Conservation (phyloP, 2,797 vertebrate species). For the Hoplostethus atlanticus region DNA sequence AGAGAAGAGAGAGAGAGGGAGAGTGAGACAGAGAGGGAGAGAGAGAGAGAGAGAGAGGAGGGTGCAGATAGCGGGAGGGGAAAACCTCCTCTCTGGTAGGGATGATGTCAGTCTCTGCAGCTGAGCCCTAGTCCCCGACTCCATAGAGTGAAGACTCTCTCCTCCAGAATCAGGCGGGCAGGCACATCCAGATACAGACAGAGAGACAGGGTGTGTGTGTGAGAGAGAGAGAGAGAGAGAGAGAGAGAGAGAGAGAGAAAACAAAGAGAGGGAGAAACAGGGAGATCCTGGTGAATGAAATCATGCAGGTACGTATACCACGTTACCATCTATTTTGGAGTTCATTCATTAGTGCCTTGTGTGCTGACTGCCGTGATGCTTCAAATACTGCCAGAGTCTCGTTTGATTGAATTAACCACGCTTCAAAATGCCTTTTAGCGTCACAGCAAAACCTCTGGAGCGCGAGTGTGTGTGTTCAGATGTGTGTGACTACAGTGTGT, state of each 20-base stretch:
- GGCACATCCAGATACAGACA: slow-evolving; percentile 51
- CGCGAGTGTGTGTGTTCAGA: background rate
- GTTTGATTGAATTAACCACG: slow-evolving; percentile 52
- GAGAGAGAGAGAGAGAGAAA: slow-evolving; percentile 2
- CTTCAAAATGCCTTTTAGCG: slow-evolving; percentile 50
- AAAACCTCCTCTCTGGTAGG: slow-evolving; percentile 87
- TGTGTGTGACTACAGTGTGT: too few species aligned
- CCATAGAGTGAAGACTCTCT: slow-evolving; percentile 77
- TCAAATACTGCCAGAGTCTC: slow-evolving; percentile 49
- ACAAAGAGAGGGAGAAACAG: slow-evolving; percentile 35
- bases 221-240: slow-evolving; percentile 29
- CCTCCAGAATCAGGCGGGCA: slow-evolving; percentile 68
- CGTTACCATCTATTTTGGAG: slow-evolving; percentile 65
- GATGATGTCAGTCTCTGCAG: slow-evolving; percentile 91
- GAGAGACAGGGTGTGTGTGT: slow-evolving; percentile 53
- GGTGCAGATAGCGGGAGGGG: slow-evolving; percentile 84
- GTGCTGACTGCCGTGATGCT: slow-evolving; percentile 44
- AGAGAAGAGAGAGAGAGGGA: slow-evolving; percentile 54
- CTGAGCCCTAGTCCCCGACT: slow-evolving; percentile 83
- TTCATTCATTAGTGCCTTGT: slow-evolving; percentile 65
- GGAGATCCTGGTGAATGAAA: slow-evolving; percentile 67
- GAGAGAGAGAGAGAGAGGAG: slow-evolving; percentile 48
- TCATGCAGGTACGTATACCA: slow-evolving; percentile 82
- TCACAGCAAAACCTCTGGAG: slow-evolving; percentile 46
- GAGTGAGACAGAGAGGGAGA: slow-evolving; percentile 45